A percentile compares a stretch with the other conserved stretches of the same genome.
Evolutionary conservation across 2,113 vertebrate species (phyloP).

Genomic region (Paradoxurus hermaphroditus): DNA sequence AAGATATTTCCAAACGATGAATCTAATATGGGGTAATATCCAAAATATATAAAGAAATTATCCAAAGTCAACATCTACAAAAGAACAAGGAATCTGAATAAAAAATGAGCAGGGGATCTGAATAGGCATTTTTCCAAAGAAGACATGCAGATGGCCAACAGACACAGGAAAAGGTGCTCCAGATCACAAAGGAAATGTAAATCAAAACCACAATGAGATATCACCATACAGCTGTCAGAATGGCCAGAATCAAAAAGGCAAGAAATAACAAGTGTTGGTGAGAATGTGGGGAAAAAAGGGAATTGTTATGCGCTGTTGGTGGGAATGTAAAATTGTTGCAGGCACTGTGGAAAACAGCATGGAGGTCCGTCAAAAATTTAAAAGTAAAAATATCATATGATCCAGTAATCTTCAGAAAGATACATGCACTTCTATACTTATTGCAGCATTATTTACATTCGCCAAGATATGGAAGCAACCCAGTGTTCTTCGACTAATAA

Average conservation of each 20-base stretch:
- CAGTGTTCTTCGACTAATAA: neutral
- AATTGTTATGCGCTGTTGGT: neutral
- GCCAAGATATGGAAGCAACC: neutral
- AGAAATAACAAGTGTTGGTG: neutral
- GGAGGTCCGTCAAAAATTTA: neutral
- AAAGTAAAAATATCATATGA: neutral
- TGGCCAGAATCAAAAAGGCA: neutral
- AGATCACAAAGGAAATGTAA: neutral
- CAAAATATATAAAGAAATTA: neutral
- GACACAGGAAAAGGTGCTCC: neutral
- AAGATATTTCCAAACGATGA: neutral
- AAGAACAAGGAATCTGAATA: neutral
- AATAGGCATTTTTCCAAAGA: neutral
- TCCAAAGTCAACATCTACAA: neutral
- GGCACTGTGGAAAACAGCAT: neutral
- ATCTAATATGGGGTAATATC: neutral
- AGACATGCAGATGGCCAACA: neutral
- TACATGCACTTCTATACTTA: neutral
- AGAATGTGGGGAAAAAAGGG: neutral
- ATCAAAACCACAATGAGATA: neutral
- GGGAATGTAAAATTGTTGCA: neutral
- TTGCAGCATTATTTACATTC: neutral
- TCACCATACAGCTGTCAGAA: neutral
- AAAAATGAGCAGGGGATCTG: neutral
- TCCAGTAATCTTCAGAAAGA: neutral